Evolutionary conservation across 2,888 invertebrate species (phyloP).

Genomic region (Plagodis pulveraria): DNA sequence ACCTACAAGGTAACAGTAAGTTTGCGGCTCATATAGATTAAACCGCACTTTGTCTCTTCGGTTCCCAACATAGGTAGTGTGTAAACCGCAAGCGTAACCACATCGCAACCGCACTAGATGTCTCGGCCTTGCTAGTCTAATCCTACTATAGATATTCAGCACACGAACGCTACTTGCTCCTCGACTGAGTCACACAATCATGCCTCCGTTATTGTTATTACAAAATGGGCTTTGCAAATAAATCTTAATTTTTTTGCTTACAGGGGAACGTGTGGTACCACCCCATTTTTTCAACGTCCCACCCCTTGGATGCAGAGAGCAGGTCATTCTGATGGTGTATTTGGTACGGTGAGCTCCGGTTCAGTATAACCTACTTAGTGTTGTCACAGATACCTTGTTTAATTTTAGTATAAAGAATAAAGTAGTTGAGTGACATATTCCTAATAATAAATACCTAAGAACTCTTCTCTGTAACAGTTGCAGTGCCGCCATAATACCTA

Average conservation of each 20-base stretch:
- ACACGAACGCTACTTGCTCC: conserved; percentile 34
- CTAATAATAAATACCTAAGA: too few species aligned
- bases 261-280: conserved; percentile 68
- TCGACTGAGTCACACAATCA: conserved; percentile 48
- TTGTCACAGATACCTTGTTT: too few species aligned
- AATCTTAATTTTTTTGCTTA: conserved; percentile 77
- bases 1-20: too few species aligned
- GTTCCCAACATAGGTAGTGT: too few species aligned
- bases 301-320: conserved; percentile 47
- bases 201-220: conserved; percentile 61
- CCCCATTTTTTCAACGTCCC: conserved; percentile 65
- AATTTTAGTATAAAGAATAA: too few species aligned
- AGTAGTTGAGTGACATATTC: too few species aligned
- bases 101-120: neutral
- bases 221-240: conserved; percentile 64
- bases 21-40: too few species aligned
- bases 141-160: conserved; percentile 23
- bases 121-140: neutral
- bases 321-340: conserved; percentile 34
- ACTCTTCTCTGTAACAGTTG: too few species aligned
- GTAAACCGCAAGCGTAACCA: neutral
- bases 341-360: conserved; percentile 27
- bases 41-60: too few species aligned
- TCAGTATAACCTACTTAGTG: too few species aligned
- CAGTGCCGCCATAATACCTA: too few species aligned